These are phyloP conservation scores for Heliconius melpomene DNA, from an alignment of 1,140 invertebrate genomes.

Conservation along the genomic window DNA sequence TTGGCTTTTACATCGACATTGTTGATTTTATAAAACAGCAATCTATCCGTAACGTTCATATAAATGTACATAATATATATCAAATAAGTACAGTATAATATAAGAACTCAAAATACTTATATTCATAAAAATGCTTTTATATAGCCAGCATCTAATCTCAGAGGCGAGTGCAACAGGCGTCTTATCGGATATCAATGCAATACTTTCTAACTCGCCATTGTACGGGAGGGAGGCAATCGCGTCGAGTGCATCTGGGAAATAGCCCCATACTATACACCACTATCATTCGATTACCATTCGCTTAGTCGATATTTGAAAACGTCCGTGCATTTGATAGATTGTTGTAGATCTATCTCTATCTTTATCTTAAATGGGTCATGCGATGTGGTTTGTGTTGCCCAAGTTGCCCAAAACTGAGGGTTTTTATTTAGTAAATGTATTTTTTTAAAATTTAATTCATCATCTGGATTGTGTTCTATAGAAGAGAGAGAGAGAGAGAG, in stretches of 20 bases:
- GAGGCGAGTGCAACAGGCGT: conserved; percentile 36
- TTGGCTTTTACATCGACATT: no score
- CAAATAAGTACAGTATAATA: not conserved
- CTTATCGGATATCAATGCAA: conserved; percentile 35
- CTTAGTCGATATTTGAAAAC: conserved; percentile 16
- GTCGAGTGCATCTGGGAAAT: conserved; percentile 33
- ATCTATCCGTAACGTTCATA: no score
- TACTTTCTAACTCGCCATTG: conserved; percentile 35
- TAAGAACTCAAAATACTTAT: not conserved
- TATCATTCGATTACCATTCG: conserved; percentile 28
- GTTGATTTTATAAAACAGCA: no score
- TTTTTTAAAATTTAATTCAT: not conserved
- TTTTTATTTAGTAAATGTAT: not conserved
- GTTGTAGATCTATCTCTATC: not conserved
- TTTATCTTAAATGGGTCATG: conserved; percentile 7
- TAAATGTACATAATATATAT: no score
- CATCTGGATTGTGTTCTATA: no score
- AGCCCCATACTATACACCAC: conserved; percentile 7
- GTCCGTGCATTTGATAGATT: conserved; percentile 11
- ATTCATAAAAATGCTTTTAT: conserved; percentile 28
- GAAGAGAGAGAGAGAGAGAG: no score
- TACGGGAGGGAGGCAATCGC: conserved; percentile 33
- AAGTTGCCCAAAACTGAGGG: not conserved
- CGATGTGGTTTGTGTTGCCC: not conserved
- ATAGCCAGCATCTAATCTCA: conserved; percentile 33